These are phyloP conservation scores for Rhipidura dahli DNA, from an alignment of 2,113 vertebrate species.

Conservation along the genomic window DNA sequence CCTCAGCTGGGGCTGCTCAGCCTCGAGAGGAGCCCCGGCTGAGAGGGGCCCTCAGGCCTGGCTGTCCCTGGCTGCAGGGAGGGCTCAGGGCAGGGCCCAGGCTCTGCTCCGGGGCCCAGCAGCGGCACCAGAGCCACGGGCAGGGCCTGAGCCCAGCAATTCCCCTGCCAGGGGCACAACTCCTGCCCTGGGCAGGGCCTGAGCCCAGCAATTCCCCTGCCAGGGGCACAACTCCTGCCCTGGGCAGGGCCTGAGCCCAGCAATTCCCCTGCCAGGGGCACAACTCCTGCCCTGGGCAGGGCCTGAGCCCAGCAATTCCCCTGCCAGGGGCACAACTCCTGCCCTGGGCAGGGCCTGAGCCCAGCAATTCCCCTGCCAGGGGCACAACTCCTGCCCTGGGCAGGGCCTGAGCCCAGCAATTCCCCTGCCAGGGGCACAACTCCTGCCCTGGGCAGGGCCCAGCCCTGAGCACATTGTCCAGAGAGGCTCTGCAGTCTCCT, in stretches of 20 bases:
- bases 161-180: background rate
- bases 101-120: too few relatives aligned
- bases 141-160: too few relatives aligned
- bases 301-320: too few relatives aligned
- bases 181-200: background rate
- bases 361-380: background rate
- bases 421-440: background rate
- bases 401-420: too few relatives aligned
- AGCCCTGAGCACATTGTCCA: background rate
- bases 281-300: background rate
- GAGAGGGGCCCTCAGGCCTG: background rate
- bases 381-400: too few relatives aligned
- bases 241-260: background rate
- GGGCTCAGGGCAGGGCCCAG: too few relatives aligned
- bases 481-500: background rate
- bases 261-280: too few relatives aligned
- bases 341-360: too few relatives aligned
- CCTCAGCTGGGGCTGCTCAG: background rate
- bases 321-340: too few relatives aligned
- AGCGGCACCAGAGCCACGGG: too few relatives aligned
- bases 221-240: background rate
- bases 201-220: too few relatives aligned
- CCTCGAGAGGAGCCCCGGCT: background rate
- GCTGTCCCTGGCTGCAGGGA: too few relatives aligned
- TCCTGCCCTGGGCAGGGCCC: background rate